Evolutionary conservation across 1,140 invertebrate species (phyloP), one percentile per base, ranked within the genome.

Genomic region (Laodelphax striatellus): DNA sequence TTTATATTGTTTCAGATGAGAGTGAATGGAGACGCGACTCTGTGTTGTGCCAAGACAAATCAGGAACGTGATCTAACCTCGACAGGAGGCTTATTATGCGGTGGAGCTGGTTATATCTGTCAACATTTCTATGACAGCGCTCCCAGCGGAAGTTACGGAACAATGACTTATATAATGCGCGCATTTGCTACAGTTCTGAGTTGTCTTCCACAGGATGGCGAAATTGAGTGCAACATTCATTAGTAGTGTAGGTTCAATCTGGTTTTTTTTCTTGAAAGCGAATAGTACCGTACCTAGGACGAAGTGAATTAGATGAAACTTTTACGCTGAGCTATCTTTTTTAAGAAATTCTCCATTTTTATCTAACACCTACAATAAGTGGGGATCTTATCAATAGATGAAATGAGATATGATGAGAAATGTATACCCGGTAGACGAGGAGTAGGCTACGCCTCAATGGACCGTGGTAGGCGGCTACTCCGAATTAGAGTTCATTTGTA

Each of bases 81-180:
- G 52, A 73, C 76, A 44, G 85, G 86, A 41, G 81, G 79, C 63
- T 72, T 90, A 16, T 73, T 91, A 3, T 97, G 94, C 71, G 90
- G 90, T 38, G 94, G 94, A 38, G 90, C 93, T 42, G 92, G 90
- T 0, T 92, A 88, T 62, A 92, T 99, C 62, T 98, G 96, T 74
- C 90, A 93, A 74, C 92, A 97, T 75, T 91, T 99, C 70, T 99
- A 98, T 73, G 97, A 99, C 73, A 92, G 88, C 72, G 96, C 97
- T 17, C 97, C 97, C 5, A 97, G 93, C 72, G 97, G 97, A 44
- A 87, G 86, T 69, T 98, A 84, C 75, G 97, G 97, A 58, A 98
- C 96, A 16, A 97, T 98, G 92, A 96, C 94, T 0, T 99, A 98
- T 69, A 82, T 99, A 67, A 90, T 93, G 28, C 82, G 92, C 68